These are phyloP conservation scores for Oconnorella tubifera DNA, from an alignment of 2,888 invertebrate species.

Conservation along the genomic window DNA sequence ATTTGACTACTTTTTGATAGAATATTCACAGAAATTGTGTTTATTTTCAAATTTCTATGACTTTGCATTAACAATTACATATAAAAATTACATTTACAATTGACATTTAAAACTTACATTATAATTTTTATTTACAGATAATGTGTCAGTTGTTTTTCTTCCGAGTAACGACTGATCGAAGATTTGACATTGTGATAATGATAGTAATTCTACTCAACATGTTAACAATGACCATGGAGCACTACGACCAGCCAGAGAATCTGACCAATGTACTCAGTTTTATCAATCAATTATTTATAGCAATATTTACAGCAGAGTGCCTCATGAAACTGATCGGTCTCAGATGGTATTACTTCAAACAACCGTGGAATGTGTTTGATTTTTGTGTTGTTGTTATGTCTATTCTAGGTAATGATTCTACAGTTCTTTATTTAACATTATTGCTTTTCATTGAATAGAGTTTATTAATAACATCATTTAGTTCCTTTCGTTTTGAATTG, in stretches of 20 bases:
- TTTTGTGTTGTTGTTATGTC: conserved; percentile 98
- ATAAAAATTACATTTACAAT: background rate
- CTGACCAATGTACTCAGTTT: conserved; percentile 70
- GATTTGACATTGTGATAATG: conserved; percentile 99
- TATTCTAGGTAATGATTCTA: conserved; percentile 96
- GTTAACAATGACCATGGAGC: conserved; percentile 97
- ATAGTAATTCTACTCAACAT: conserved; percentile 96
- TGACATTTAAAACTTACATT: background rate
- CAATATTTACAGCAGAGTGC: conserved; percentile 97
- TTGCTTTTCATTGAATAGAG: too few species aligned
- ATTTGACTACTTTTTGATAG: too few species aligned
- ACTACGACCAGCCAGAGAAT: conserved; percentile 76
- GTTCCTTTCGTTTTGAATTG: too few species aligned
- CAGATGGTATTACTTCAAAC: conserved; percentile 96
- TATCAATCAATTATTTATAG: conserved; percentile 96
- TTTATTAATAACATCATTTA: too few species aligned
- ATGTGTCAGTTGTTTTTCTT: conserved; percentile 93
- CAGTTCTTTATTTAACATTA: too few species aligned
- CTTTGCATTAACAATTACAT: background rate
- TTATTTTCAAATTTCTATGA: too few species aligned
- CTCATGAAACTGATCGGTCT: conserved; percentile 96
- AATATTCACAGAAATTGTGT: too few species aligned
- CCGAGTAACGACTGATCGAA: conserved; percentile 95
- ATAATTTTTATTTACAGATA: conserved; percentile 72
- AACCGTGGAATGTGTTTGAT: conserved; percentile 99